phyloP scores from a whole-genome alignment of 2,113 vertebrate genomes.

The Ancistrus triradiatus region DNA sequence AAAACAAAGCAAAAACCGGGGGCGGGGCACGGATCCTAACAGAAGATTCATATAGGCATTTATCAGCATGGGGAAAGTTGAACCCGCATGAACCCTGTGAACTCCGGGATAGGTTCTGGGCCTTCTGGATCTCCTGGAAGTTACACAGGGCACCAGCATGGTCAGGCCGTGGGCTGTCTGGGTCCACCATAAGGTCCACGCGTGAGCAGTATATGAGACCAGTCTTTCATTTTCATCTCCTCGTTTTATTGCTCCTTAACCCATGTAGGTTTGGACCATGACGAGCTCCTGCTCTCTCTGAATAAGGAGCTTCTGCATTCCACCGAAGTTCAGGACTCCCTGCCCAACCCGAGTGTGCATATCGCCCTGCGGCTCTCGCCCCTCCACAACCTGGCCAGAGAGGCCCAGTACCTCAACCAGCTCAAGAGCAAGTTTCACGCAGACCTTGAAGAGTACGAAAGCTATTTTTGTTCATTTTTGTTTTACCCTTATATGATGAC shows the following conservation, averaged over 20 bases:
- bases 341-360: constrained; percentile 81
- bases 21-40: too few relatives aligned
- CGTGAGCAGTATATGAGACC: too few relatives aligned
- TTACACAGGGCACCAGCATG: too few relatives aligned
- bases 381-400: constrained; percentile 65
- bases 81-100: too few relatives aligned
- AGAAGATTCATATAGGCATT: too few relatives aligned
- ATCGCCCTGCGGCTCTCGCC: constrained; percentile 81
- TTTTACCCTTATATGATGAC: too few relatives aligned
- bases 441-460: constrained; percentile 72
- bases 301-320: constrained; percentile 72
- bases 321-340: constrained; percentile 41
- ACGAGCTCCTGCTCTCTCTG: constrained; percentile 59
- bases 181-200: too few relatives aligned
- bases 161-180: too few relatives aligned
- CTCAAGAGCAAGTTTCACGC: constrained; percentile 68
- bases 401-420: constrained; percentile 66
- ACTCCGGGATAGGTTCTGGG: too few relatives aligned
- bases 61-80: too few relatives aligned
- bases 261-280: constrained; percentile 46
- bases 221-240: background rate
- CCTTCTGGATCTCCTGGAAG: too few relatives aligned
- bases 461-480: background rate
- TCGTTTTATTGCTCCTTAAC: constrained; percentile 50
- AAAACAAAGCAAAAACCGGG: too few relatives aligned